Evolutionary conservation across 2,888 invertebrate species (phyloP).

Genomic region (Bugula neritina): DNA sequence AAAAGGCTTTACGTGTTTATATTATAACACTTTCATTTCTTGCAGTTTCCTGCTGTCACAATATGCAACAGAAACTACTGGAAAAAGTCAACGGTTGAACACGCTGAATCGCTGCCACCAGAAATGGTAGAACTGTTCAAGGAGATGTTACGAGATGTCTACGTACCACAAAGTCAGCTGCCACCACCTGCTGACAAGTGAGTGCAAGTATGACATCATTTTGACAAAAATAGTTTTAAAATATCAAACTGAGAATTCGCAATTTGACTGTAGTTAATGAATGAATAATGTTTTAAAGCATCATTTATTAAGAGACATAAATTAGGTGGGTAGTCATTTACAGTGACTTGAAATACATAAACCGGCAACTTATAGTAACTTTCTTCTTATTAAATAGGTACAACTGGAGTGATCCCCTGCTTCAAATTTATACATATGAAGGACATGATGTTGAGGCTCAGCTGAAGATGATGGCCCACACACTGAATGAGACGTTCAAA

Average conservation of each 20-base stretch:
- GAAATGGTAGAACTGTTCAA: background rate
- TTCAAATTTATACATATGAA: no score
- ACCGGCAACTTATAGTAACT: no score
- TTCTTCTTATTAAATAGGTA: no score
- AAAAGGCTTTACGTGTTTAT: no score
- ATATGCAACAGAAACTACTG: constrained; percentile 8
- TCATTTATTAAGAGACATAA: no score
- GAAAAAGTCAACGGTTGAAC: background rate
- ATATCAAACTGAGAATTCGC: no score
- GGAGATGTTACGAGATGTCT: background rate
- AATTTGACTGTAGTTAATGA: no score
- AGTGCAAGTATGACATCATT: no score
- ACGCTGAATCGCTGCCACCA: background rate
- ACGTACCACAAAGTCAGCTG: background rate
- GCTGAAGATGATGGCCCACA: background rate
- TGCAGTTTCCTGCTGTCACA: constrained; percentile 2
- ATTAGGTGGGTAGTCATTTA: no score
- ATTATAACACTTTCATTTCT: background rate
- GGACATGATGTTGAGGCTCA: background rate
- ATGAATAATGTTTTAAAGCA: no score
- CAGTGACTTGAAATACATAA: no score
- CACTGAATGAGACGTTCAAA: background rate
- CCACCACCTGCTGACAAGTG: constrained; percentile 10
- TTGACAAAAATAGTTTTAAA: no score
- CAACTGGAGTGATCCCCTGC: background rate